These are phyloP conservation scores for Apteryx owenii DNA, from an alignment of 2,113 vertebrate species.

Conservation along the genomic window DNA sequence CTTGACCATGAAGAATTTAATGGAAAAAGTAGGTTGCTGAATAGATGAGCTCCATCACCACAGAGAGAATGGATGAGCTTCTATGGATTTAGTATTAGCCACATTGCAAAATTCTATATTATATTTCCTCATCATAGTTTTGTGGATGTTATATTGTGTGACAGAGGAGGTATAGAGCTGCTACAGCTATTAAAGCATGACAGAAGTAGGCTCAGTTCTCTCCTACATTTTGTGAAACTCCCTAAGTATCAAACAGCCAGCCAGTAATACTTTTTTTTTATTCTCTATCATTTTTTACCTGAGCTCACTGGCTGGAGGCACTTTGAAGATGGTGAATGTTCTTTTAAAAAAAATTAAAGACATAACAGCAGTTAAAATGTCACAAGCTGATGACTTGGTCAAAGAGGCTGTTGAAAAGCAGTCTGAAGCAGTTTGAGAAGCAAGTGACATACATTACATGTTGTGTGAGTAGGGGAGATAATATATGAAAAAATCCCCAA, in stretches of 20 bases:
- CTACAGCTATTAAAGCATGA: not conserved
- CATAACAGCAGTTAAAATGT: not conserved
- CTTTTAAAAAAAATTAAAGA: not conserved
- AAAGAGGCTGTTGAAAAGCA: not conserved
- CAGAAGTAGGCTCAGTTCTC: not conserved
- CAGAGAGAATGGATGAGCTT: not conserved
- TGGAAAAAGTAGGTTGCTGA: not conserved
- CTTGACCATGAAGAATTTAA: not conserved
- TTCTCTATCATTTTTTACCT: not conserved
- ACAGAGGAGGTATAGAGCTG: not conserved
- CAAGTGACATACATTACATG: not conserved
- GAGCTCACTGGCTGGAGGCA: rapidly evolving
- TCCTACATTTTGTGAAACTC: not conserved
- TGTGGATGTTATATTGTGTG: not conserved
- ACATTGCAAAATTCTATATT: not conserved
- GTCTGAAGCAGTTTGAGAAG: not conserved
- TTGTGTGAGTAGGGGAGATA: not conserved
- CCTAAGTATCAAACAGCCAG: not conserved
- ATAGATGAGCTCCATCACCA: not conserved
- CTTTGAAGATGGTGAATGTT: not conserved
- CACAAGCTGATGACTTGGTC: not conserved
- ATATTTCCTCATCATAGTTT: not conserved
- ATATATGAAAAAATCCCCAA: not conserved
- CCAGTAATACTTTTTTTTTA: not conserved
- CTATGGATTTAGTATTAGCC: not conserved